Evolutionary conservation across 2,113 vertebrate genomes (phyloP), one percentile per base, ranked within the genome.

Genomic region (Notarius quadriscutis): DNA sequence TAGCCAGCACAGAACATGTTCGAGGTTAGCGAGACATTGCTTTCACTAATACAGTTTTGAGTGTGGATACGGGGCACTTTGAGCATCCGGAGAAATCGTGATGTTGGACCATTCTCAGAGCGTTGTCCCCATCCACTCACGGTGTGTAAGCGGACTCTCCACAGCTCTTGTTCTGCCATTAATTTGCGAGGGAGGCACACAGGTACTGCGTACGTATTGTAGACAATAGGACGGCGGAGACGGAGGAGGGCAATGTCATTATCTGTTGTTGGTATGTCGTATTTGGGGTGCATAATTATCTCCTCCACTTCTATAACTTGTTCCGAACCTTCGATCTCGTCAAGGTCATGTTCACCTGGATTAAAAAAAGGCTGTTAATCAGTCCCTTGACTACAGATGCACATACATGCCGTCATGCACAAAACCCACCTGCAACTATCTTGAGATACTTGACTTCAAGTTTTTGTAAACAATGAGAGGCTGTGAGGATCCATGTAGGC

Each of bases 1-100:
- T 97, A 98, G 7, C 98, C 98, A 0, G 98, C 98, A 1, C 98
- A 99, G 93, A 99, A 99, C 98, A 99, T 99, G 92, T 99, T 99
- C 0, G 91, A 65, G 0, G 97, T 97, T 81, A 99, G 88, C 1
- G 3, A 58, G 4, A 97, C 93, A 0, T 91, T 91, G 0, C 96
- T 96, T 15, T 94, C 90, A 83, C 91, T 87, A 48, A 92, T 69
- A 53, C 98, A 99, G 89, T 96, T 94, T 91, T 96, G 95, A 0
- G 95, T 96, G 58, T 95, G 94, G 17, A 99, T 94, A 5, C 96
- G 92, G 0, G 98, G 98, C 67, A 99, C 94, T 0, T 90, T 84
- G 4, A 98, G 94, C 51, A 83, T 91, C 80, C 95, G 96, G 87
- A 99, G 96, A 17, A 94, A 0, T 4, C 89, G 87, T 0, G 98